phyloP scores from a whole-genome alignment of 2,113 vertebrate genomes.

The Cryptomyrus ogoouensis region DNA sequence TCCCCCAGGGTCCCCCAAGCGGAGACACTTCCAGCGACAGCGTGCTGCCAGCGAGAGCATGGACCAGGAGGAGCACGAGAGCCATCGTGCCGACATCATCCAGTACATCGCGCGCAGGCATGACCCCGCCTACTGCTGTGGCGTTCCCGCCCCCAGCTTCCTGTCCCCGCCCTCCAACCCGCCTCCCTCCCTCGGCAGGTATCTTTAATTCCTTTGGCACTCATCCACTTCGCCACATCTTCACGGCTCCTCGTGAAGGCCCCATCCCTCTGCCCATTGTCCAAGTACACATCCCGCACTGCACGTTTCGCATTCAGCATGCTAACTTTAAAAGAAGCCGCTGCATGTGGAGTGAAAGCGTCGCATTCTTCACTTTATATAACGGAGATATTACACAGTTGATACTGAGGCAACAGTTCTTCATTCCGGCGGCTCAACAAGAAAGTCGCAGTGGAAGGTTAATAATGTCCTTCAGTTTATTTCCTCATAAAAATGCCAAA shows the following conservation, averaged over 20 bases:
- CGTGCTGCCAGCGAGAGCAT: constrained; percentile 91
- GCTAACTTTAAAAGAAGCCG: background rate
- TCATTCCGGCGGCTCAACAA: too few species aligned
- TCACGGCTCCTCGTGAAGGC: constrained; percentile 31
- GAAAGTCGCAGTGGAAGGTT: background rate
- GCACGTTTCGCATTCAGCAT: background rate
- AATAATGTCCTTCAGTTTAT: background rate
- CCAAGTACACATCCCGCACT: background rate
- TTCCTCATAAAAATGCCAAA: background rate
- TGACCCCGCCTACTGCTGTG: constrained; percentile 59
- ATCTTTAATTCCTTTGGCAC: constrained; percentile 83
- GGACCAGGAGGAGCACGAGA: constrained; percentile 78
- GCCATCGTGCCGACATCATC: constrained; percentile 78
- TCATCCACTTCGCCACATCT: constrained; percentile 50
- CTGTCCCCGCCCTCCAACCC: constrained; percentile 74
- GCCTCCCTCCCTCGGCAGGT: constrained; percentile 93
- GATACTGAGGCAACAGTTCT: background rate
- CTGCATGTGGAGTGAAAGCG: background rate
- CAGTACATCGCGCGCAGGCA: constrained; percentile 85
- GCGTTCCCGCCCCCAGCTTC: constrained; percentile 54
- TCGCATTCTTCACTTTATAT: background rate
- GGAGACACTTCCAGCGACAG: constrained; percentile 90
- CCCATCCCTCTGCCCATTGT: constrained; percentile 33
- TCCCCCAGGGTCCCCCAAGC: constrained; percentile 78
- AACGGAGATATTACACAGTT: background rate